These are phyloP conservation scores for Scaptomyza flava DNA, from an alignment of 2,888 invertebrate species.

Conservation along the genomic window DNA sequence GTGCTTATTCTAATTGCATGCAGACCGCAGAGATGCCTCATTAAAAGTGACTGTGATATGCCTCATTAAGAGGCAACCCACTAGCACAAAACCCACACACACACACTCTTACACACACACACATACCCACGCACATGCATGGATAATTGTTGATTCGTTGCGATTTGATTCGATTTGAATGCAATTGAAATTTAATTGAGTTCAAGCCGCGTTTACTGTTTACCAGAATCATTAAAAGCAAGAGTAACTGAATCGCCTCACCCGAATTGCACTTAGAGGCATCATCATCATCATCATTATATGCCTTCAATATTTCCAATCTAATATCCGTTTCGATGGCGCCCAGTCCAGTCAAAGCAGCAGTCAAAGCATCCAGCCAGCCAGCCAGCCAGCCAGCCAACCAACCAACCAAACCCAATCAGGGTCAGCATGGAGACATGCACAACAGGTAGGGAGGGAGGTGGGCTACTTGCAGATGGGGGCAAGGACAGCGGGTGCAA, in stretches of 20 bases:
- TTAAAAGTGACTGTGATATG: conserved; percentile 66
- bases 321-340: conserved; percentile 61
- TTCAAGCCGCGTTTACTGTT: conserved; percentile 46
- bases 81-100: conserved; percentile 3
- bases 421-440: conserved; percentile 49
- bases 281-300: conserved; percentile 50
- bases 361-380: conserved; percentile 1
- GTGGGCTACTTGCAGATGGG: conserved; percentile 21
- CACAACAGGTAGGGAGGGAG: neutral
- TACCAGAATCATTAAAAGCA: conserved; percentile 48
- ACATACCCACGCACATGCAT: conserved; percentile 2
- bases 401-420: conserved; percentile 62
- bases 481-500: conserved; percentile 1
- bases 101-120: neutral
- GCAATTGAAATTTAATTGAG: conserved; percentile 50
- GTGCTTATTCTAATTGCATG: conserved; percentile 48
- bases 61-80: conserved; percentile 56
- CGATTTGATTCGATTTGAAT: conserved; percentile 45
- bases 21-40: conserved; percentile 59
- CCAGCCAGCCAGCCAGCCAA: conserved; percentile 30
- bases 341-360: conserved; percentile 15
- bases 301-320: conserved; percentile 75
- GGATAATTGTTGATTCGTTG: conserved; percentile 63
- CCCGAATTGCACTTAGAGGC: conserved; percentile 4
- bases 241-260: conserved; percentile 6